Conservation (phyloP, 2,888 invertebrate species). For the Athalia circularis region DNA sequence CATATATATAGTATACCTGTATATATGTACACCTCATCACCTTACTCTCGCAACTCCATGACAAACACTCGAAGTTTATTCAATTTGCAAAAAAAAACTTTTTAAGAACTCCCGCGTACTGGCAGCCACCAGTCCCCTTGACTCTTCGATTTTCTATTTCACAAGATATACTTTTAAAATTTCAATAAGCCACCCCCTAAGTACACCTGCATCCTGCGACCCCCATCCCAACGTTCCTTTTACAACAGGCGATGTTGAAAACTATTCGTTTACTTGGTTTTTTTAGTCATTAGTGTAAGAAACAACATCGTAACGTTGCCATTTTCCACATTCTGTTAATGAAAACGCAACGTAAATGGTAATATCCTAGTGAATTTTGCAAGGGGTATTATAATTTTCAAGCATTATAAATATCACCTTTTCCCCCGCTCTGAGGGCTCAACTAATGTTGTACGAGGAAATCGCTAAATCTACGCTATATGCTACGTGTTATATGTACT, state of each 20-base stretch:
- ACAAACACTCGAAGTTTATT: conserved; percentile 36
- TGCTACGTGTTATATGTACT: not conserved
- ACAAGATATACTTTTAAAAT: not conserved
- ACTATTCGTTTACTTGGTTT: conserved; percentile 8
- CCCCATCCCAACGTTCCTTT: not conserved
- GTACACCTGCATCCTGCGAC: not conserved
- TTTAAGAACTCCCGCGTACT: not conserved
- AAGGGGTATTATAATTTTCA: conserved; percentile 28
- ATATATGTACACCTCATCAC: conserved; percentile 2
- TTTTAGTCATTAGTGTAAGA: not conserved
- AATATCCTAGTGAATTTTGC: conserved; percentile 21
- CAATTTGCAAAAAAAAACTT: conserved; percentile 13
- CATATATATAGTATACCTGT: conserved; percentile 15
- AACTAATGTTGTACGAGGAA: not conserved
- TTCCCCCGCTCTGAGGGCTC: not conserved
- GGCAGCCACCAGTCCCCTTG: not conserved
- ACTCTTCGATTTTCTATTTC: conserved; percentile 12
- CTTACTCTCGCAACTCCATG: not conserved
- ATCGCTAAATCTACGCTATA: not conserved
- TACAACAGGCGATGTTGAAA: not conserved
- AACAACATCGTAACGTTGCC: not conserved
- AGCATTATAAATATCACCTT: conserved; percentile 20
- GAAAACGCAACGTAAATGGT: conserved; percentile 5
- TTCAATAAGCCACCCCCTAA: not conserved
- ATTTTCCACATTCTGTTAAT: not conserved